phyloP scores from a whole-genome alignment of 2,797 vertebrate species.

The Enteromius fasciolatus region DNA sequence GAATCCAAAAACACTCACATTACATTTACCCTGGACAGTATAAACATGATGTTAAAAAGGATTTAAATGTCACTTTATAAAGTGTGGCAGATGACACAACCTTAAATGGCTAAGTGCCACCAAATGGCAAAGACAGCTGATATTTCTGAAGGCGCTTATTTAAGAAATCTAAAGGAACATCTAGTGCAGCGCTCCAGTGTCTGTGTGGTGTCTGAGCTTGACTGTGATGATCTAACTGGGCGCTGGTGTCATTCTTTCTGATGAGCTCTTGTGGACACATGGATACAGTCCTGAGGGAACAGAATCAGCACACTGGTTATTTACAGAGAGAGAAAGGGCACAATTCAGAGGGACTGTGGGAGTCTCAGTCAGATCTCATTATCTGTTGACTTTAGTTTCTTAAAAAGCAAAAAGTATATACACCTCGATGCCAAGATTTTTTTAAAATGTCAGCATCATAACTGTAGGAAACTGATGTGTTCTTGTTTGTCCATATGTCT shows the following conservation, averaged over 20 bases:
- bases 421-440: neutral
- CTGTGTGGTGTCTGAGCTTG: neutral
- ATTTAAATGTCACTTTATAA: slow-evolving; percentile 26
- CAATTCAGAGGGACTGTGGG: neutral
- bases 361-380: slow-evolving; percentile 25
- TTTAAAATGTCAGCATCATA: neutral
- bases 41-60: slow-evolving; percentile 16
- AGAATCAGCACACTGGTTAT: slow-evolving; percentile 26
- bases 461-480: no score
- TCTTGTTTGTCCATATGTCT: no score
- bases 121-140: slow-evolving; percentile 13
- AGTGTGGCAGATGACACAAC: slow-evolving; percentile 17
- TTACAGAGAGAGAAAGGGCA: slow-evolving; percentile 33
- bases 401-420: slow-evolving; percentile 3
- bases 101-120: slow-evolving; percentile 9
- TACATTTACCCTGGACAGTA: neutral
- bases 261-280: slow-evolving; percentile 34
- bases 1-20: slow-evolving; percentile 7
- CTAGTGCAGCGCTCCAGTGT: slow-evolving; percentile 8
- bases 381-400: neutral
- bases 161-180: slow-evolving; percentile 32
- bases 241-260: slow-evolving; percentile 10
- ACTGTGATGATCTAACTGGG: slow-evolving; percentile 27
- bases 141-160: slow-evolving; percentile 23
- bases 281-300: slow-evolving; percentile 20